These are phyloP conservation scores for Drosophila limbata DNA, from an alignment of 2,888 invertebrate species.

Conservation along the genomic window DNA sequence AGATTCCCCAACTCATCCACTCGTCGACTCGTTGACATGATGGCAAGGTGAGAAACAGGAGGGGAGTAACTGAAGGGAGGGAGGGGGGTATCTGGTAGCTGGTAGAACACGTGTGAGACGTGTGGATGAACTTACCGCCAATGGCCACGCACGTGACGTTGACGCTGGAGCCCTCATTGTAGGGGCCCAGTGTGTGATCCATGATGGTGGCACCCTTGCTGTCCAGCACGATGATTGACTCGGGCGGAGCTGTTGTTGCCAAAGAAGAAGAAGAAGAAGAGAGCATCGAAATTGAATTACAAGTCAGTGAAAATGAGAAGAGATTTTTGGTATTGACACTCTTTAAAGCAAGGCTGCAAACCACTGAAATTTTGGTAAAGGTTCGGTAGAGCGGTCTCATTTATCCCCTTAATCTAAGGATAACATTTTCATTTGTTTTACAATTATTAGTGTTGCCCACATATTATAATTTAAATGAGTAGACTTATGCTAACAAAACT, in stretches of 20 bases:
- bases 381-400: too few species aligned
- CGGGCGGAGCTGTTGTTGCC: constrained; percentile 90
- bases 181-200: constrained; percentile 92
- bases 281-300: constrained; percentile 24
- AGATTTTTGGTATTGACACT: background rate
- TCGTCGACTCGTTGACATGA: constrained; percentile 18
- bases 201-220: constrained; percentile 91
- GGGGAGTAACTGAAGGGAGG: too few species aligned
- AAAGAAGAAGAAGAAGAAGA: constrained; percentile 1
- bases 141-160: constrained; percentile 94
- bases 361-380: too few species aligned
- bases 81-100: background rate
- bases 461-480: too few species aligned
- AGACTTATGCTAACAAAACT: too few species aligned
- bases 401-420: too few species aligned
- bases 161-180: constrained; percentile 92
- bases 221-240: constrained; percentile 91
- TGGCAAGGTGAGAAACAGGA: background rate
- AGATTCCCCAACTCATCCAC: constrained; percentile 13
- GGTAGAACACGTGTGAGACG: constrained; percentile 20
- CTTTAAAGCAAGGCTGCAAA: background rate
- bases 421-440: too few species aligned
- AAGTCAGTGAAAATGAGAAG: constrained; percentile 3
- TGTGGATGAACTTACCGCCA: constrained; percentile 89
- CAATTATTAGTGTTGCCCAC: too few species aligned